Evolutionary conservation across 2,113 vertebrate genomes (phyloP), one percentile per base, ranked within the genome.

Genomic region (Muntiacus reevesi): DNA sequence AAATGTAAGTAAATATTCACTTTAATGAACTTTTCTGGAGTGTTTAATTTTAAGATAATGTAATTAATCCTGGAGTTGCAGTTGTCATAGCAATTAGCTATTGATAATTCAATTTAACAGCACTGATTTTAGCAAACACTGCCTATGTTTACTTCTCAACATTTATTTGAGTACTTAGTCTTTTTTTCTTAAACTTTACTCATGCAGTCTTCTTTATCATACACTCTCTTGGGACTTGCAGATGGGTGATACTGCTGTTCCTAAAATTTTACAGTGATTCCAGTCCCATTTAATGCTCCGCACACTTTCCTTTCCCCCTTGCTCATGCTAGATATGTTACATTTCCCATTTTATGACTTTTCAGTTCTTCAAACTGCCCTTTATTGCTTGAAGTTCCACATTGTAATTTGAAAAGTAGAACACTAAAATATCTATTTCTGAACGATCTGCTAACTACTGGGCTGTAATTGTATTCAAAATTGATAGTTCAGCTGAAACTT

Each of bases 401-500:
- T 62, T 88, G 50, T 95, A 93, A 97, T 98, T 96, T 97, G 96
- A 96, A 97, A 94, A 96, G 95, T 19, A 93, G 94, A 76, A 71
- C 76, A 95, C 78, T 96, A 97, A 97, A 98, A 89, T 94, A 91
- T 47, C 89, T 74, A 85, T 95, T 97, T 95, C 78, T 97, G 97
- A 97, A 52, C 28, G 71, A 95, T 81, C 27, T 84, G 55, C 76
- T 96, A 98, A 98, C 96, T 95, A 89, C 43, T 25, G 36, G 81
- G 96, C 86, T 95, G 52, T 94, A 91, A 96, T 97, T 97, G 82
- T 98, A 78, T 94, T 95, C 87, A 76, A 94, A 93, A 90, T 93
- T 47, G 96, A 96, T 96, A 97, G 64, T 97, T 98, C 85, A 97
- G 95, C 87, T 88, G 71, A 97, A 98, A 97, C 94, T 90, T 93